phyloP scores from a whole-genome alignment of 2,797 vertebrate genomes.

The Threskiornis aethiopicus region DNA sequence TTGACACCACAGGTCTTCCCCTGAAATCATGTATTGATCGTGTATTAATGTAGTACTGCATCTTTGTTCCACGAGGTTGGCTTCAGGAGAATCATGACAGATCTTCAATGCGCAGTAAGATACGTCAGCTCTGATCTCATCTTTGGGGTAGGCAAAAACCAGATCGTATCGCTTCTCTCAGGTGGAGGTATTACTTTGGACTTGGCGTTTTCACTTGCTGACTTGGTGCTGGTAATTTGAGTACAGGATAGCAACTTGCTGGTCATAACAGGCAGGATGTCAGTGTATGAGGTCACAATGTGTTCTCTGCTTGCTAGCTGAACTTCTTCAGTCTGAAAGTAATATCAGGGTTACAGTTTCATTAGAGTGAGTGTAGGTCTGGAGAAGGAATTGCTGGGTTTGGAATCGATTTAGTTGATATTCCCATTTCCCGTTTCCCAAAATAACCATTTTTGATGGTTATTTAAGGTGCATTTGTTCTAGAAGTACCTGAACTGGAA shows the following conservation, averaged over 20 bases:
- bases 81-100: neutral
- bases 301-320: neutral
- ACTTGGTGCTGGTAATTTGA: neutral
- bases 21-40: rapidly evolving
- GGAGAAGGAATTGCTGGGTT: neutral
- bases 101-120: neutral
- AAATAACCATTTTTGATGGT: neutral
- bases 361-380: neutral
- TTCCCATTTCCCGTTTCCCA: neutral
- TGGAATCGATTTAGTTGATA: neutral
- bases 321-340: neutral
- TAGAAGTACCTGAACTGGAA: neutral
- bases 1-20: neutral
- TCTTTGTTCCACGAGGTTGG: neutral
- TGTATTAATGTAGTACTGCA: neutral
- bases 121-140: neutral
- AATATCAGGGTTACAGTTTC: neutral
- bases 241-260: neutral
- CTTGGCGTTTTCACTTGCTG: neutral
- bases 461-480: neutral
- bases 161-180: neutral
- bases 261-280: neutral
- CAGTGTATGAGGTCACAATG: rapidly evolving
- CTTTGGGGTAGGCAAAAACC: neutral
- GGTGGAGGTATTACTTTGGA: neutral